Conservation (phyloP, 2,113 vertebrate genomes). For the Spea bombifrons region DNA sequence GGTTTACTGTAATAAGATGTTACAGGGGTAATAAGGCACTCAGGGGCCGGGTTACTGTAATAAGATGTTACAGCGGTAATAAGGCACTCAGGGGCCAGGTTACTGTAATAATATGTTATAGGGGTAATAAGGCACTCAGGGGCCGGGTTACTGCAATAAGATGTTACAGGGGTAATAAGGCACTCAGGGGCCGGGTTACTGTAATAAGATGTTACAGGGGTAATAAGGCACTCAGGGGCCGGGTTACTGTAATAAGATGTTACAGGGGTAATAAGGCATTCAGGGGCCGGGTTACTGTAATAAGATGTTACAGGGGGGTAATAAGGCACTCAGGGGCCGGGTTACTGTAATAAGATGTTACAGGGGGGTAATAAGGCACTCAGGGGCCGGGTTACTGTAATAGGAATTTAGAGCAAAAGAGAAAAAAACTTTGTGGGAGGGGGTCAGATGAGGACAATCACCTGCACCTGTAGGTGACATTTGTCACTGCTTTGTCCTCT, state of each 20-base stretch:
- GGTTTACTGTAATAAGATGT: slow-evolving; percentile 4
- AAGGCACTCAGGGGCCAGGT: slow-evolving; percentile 10
- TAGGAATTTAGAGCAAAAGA: not conserved
- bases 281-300: not conserved
- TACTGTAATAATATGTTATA: too few species aligned
- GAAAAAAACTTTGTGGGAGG: not conserved
- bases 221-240: not conserved
- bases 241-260: not conserved
- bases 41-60: not conserved
- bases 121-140: too few species aligned
- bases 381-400: not conserved
- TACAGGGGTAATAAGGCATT: not conserved
- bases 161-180: too few species aligned
- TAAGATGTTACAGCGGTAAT: slow-evolving; percentile 10
- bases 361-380: not conserved
- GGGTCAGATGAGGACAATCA: slow-evolving; percentile 37
- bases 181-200: slow-evolving; percentile 20
- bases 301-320: not conserved
- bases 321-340: not conserved
- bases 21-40: not conserved
- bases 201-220: not conserved
- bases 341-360: not conserved
- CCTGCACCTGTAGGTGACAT: slow-evolving; percentile 41
- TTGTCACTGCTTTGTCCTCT: slow-evolving; percentile 46
- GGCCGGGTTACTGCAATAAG: slow-evolving; percentile 20